Percentiles rank a stretch among this genome's conserved stretches.
Evolutionary conservation across 2,797 vertebrate genomes (phyloP).

Genomic region (Danio tinwini): DNA sequence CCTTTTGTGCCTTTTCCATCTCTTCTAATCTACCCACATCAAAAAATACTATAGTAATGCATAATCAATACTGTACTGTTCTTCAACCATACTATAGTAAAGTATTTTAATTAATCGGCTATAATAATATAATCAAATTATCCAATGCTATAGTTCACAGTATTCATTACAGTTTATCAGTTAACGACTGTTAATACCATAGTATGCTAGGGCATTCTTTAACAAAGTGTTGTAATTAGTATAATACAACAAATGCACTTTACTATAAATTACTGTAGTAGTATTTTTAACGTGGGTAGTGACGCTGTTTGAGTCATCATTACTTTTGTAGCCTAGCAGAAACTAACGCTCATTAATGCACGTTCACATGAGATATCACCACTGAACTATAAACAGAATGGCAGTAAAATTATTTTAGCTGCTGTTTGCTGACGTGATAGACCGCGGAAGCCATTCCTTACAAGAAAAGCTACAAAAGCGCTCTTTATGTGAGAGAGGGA

Average conservation of each 20-base stretch:
- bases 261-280: background rate
- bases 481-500: slow-evolving; percentile 48
- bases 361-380: slow-evolving; percentile 48
- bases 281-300: background rate
- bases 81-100: too few relatives aligned
- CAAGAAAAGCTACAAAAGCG: slow-evolving; percentile 44
- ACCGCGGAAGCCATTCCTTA: slow-evolving; percentile 38
- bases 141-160: too few relatives aligned
- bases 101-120: too few relatives aligned
- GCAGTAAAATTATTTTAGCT: slow-evolving; percentile 38
- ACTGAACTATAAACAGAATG: slow-evolving; percentile 10
- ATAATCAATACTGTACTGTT: too few relatives aligned
- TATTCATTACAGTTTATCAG: too few relatives aligned
- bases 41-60: too few relatives aligned
- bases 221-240: background rate
- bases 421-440: slow-evolving; percentile 49
- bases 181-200: too few relatives aligned
- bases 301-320: background rate
- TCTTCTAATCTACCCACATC: too few relatives aligned
- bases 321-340: background rate
- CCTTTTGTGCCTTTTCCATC: too few relatives aligned
- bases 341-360: background rate
- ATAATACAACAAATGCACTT: background rate
- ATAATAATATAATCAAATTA: too few relatives aligned
- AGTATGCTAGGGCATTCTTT: too few relatives aligned